phyloP scores from a whole-genome alignment of 2,888 invertebrate species.

The Hyposoter dolosus region DNA sequence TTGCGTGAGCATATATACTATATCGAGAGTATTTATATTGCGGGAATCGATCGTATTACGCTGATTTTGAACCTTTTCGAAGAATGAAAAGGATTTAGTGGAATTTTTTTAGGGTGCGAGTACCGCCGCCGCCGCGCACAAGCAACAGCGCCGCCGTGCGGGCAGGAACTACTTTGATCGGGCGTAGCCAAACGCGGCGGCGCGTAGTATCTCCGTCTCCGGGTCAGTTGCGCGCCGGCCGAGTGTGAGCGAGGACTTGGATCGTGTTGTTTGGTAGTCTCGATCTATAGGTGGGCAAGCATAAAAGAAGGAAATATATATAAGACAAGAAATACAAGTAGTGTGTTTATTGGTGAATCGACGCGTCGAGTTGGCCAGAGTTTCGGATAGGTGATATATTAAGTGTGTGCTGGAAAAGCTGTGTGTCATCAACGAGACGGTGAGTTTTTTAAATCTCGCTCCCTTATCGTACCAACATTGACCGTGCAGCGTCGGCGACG shows the following conservation, averaged over 20 bases:
- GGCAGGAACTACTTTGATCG: conserved; percentile 76
- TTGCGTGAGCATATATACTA: too few species aligned
- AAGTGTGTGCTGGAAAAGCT: conserved; percentile 71
- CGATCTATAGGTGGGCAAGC: conserved; percentile 26
- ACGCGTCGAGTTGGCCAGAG: conserved; percentile 70
- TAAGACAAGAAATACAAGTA: conserved; percentile 66
- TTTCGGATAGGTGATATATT: conserved; percentile 78
- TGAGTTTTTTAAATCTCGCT: conserved; percentile 73
- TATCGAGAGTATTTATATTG: too few species aligned
- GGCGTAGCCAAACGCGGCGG: conserved; percentile 79
- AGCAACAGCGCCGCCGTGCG: conserved; percentile 41
- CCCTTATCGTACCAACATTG: conserved; percentile 58
- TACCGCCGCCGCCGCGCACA: not conserved
- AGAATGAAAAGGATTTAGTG: not conserved
- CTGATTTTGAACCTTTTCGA: too few species aligned
- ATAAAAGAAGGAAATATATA: conserved; percentile 20
- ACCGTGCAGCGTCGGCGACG: conserved; percentile 66
- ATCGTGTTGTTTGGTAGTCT: conserved; percentile 32
- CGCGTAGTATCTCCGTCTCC: conserved; percentile 72
- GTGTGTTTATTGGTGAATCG: conserved; percentile 68
- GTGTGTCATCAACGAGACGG: conserved; percentile 78
- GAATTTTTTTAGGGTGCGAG: not conserved
- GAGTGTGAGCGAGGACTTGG: conserved; percentile 78
- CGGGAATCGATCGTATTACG: not conserved
- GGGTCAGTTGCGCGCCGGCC: conserved; percentile 83